Base-by-base conservation (phyloP, 1,140 invertebrate genomes). In the Drosophila sucinea region DNA sequence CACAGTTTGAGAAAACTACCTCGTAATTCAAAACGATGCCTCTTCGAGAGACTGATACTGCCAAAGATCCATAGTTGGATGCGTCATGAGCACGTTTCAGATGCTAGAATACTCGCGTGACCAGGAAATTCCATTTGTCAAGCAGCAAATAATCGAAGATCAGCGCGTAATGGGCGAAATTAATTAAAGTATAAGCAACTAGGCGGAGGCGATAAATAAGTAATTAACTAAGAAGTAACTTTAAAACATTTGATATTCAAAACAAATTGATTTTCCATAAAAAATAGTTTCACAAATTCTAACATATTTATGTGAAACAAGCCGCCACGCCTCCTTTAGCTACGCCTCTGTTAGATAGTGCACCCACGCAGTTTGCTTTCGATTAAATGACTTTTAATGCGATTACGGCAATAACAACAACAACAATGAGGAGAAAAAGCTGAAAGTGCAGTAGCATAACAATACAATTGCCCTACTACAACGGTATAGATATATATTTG, bases 301-400 rank as follows among this genome's bases (percentile, higher is more conserved):
- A 4, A 41, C 40, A 41, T 41, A 41, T 17, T 41, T 41, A 17
- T 41, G 7, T 40, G 3, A 0, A 38, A 2, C 8, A 38, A 38
- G 35, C 35, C 1, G 3, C 44, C 44, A 51, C 44, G 44, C 44
- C 44, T 47, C 2, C 23, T 25, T 5, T 25, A 47, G 23, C 41
- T 25, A 47, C 44, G 44, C 44, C 44, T 8, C 23, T 51, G 44
- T 27, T 10, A 27, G 44, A 51, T 51, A 51, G 44, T 51, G 44
- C 44, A 51, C 60, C 56, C 70, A 73, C 70, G 64, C 66, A 40
- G 29, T 69, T 83, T 70, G 80, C 84, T 89, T 89, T 89, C 84
- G 84, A 89, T 89, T 89, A 89, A 89, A 81, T 77, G 84, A 81
- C 73, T 84, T 89, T 89, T 89, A 89, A 89, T 89, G 85, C 84